Evolutionary conservation across 2,888 invertebrate species (phyloP).

Genomic region (Hirtodrosophila confusa): DNA sequence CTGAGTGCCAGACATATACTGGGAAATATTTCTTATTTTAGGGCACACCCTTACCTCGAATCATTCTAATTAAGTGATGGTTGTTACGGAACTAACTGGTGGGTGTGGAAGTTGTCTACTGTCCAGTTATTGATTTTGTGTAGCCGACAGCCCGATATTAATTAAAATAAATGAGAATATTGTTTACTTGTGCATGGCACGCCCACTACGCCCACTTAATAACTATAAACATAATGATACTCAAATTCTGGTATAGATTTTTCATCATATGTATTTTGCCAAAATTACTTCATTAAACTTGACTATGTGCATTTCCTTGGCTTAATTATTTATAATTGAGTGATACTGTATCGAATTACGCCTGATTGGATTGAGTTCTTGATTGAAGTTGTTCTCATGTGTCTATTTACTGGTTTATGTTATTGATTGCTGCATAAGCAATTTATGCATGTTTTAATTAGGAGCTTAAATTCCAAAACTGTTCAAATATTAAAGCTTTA

Average conservation of each 20-base stretch:
- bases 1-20: slow-evolving; percentile 10
- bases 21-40: slow-evolving; percentile 23
- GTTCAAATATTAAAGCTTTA: no score
- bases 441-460: no score
- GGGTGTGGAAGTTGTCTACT: not conserved
- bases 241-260: slow-evolving; percentile 4
- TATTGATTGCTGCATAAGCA: no score
- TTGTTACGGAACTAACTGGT: slow-evolving; percentile 6
- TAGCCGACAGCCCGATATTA: slow-evolving; percentile 29
- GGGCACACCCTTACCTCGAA: not conserved
- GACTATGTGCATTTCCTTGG: not conserved
- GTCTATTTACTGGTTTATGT: no score
- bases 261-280: not conserved
- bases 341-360: no score
- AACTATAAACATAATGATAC: not conserved
- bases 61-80: slow-evolving; percentile 49
- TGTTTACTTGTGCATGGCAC: slow-evolving; percentile 34
- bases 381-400: no score
- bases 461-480: no score
- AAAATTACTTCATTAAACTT: slow-evolving; percentile 28
- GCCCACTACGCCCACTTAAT: slow-evolving; percentile 1
- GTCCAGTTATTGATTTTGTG: slow-evolving; percentile 47
- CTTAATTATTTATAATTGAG: not conserved
- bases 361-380: no score
- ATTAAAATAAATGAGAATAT: slow-evolving; percentile 51